Conservation (phyloP, 1,140 invertebrate genomes). For the Aradophagus sp. region DNA sequence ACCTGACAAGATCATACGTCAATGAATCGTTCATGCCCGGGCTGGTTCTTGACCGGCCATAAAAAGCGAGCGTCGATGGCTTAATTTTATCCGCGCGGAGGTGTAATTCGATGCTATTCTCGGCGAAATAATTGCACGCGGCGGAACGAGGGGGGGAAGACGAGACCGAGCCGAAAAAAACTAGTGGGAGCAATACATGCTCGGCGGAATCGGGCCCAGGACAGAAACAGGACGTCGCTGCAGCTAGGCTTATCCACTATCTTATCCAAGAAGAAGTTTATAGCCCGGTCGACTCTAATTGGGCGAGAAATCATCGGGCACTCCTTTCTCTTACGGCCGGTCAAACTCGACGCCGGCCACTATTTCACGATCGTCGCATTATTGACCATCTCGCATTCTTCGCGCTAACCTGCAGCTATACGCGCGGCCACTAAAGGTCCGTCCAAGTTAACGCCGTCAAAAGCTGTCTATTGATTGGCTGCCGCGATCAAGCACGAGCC, state of each 20-base stretch:
- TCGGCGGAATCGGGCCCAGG: conserved; percentile 58
- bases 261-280: conserved; percentile 74
- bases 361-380: conserved; percentile 69
- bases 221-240: conserved; percentile 62
- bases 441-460: conserved; percentile 36
- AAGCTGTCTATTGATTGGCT: conserved; percentile 15
- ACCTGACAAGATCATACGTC: conserved; percentile 9
- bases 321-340: conserved; percentile 69
- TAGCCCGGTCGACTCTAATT: conserved; percentile 75
- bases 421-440: conserved; percentile 24
- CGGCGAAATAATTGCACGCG: conserved; percentile 43
- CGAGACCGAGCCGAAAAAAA: conserved; percentile 26
- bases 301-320: conserved; percentile 67
- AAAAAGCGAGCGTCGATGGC: not conserved
- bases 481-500: conserved; percentile 8
- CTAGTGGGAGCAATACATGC: conserved; percentile 63
- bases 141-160: not conserved
- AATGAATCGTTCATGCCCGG: conserved; percentile 2
- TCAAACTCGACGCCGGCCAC: conserved; percentile 69
- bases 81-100: conserved; percentile 15
- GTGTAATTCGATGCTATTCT: conserved; percentile 32
- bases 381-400: conserved; percentile 58
- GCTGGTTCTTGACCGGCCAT: too few species aligned
- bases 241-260: conserved; percentile 65
- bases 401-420: conserved; percentile 30